Conservation (phyloP, 2,797 vertebrate genomes). For the Enteromius anoplus region DNA sequence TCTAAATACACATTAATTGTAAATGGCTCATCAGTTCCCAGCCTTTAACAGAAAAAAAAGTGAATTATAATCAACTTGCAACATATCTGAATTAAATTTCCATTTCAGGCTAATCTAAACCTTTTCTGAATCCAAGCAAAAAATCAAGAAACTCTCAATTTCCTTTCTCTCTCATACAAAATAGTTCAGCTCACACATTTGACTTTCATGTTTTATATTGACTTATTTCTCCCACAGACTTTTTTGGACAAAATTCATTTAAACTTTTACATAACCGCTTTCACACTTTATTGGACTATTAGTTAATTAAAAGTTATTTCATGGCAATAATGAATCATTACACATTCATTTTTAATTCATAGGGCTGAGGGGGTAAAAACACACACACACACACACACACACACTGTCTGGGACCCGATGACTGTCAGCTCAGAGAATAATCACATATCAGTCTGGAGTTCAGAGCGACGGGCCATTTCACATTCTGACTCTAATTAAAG, state of each 20-base stretch:
- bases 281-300: slow-evolving; percentile 54
- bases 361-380: slow-evolving; percentile 35
- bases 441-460: slow-evolving; percentile 57
- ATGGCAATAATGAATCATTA: slow-evolving; percentile 63
- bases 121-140: not conserved
- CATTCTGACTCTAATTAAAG: slow-evolving; percentile 63
- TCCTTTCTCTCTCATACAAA: not conserved
- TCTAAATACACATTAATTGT: not conserved
- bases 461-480: slow-evolving; percentile 62
- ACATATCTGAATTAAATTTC: not conserved
- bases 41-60: not conserved
- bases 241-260: slow-evolving; percentile 10
- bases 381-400: too few species aligned
- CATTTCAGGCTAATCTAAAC: not conserved
- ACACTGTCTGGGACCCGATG: slow-evolving; percentile 49
- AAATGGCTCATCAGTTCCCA: too few species aligned
- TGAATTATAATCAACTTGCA: not conserved
- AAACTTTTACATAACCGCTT: slow-evolving; percentile 32
- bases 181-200: not conserved
- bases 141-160: not conserved
- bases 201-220: not conserved
- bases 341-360: slow-evolving; percentile 64
- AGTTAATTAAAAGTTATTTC: slow-evolving; percentile 62
- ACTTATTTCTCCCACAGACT: not conserved
- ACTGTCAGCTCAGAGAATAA: slow-evolving; percentile 62